Conservation (phyloP, 2,113 vertebrate genomes). For the Solenodon paradoxus region DNA sequence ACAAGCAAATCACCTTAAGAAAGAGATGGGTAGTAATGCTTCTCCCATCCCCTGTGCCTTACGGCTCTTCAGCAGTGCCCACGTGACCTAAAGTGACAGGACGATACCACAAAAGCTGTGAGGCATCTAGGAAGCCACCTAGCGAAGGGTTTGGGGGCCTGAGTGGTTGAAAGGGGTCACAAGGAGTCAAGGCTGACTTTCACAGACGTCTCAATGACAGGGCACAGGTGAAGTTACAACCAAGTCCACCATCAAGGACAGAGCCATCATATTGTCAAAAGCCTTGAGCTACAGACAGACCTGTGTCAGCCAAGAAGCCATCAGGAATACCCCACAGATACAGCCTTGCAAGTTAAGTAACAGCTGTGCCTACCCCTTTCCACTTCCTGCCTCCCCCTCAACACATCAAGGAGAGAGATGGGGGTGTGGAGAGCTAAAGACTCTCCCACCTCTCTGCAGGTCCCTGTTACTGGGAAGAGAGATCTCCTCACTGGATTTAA, state of each 20-base stretch:
- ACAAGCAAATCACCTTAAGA: not conserved
- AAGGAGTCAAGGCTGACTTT: not conserved
- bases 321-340: not conserved
- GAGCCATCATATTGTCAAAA: not conserved
- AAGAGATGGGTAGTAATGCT: not conserved
- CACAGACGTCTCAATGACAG: not conserved
- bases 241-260: not conserved
- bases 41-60: not conserved
- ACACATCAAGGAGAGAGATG: not conserved
- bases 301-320: too few species aligned
- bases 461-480: not conserved
- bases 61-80: not conserved
- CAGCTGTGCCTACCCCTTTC: accelerated
- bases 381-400: too few species aligned
- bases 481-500: not conserved
- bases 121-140: not conserved
- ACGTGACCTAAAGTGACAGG: not conserved
- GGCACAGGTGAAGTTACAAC: not conserved
- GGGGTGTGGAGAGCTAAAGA: not conserved
- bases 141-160: not conserved
- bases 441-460: too few species aligned
- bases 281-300: not conserved
- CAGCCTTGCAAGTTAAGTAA: not conserved
- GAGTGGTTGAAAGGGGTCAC: not conserved
- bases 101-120: not conserved